phyloP scores from a whole-genome alignment of 1,140 invertebrate genomes.

The Nephotettix cincticeps region DNA sequence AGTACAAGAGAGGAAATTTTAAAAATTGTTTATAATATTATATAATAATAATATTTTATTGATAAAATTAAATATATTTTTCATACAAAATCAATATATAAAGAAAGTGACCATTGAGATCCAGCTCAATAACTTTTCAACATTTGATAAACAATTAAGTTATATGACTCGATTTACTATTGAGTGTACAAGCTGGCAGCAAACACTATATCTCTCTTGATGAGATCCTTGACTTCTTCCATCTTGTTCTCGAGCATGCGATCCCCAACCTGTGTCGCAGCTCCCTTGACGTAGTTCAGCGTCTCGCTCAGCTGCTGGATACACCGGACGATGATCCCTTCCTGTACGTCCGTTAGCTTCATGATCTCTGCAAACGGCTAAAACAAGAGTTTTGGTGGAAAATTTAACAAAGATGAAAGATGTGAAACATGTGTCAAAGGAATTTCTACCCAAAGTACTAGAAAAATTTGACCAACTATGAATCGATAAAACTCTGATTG shows the following conservation, averaged over 20 bases:
- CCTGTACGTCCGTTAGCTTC: constrained; percentile 86
- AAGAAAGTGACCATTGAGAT: too few species aligned
- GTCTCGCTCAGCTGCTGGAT: constrained; percentile 97
- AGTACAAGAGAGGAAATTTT: too few species aligned
- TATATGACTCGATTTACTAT: too few species aligned
- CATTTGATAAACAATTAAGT: too few species aligned
- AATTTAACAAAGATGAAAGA: background rate
- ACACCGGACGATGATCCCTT: constrained; percentile 96
- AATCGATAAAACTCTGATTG: too few species aligned
- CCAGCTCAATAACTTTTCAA: too few species aligned
- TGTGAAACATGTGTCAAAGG: background rate
- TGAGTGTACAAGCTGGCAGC: constrained; percentile 92
- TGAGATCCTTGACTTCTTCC: constrained; percentile 89
- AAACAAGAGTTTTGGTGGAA: constrained; percentile 34
- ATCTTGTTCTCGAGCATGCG: constrained; percentile 89
- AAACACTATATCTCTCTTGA: constrained; percentile 98
- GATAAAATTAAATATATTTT: too few species aligned
- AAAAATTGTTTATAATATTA: too few species aligned
- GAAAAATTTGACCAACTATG: background rate
- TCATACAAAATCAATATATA: too few species aligned
- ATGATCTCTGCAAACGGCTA: constrained; percentile 92
- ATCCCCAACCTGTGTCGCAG: constrained; percentile 91
- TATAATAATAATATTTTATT: too few species aligned
- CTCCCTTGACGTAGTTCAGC: constrained; percentile 87
- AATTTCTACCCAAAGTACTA: background rate